Conservation (phyloP, 2,797 vertebrate genomes). For the Epinephelus malabaricus region DNA sequence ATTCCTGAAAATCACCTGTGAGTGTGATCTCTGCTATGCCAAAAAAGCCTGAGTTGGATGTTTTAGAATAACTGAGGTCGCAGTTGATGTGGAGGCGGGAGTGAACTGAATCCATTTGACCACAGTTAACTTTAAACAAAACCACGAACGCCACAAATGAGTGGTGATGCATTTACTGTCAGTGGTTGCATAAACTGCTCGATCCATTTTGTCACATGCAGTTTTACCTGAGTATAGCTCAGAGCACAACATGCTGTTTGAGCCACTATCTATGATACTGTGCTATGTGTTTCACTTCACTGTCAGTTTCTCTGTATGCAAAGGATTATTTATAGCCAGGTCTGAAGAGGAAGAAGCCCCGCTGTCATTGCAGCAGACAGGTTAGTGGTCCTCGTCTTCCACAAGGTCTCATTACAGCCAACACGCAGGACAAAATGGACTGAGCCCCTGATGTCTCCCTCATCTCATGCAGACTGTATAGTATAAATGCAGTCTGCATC, state of each 20-base stretch:
- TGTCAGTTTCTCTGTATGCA: slow-evolving; percentile 29
- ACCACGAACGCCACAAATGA: slow-evolving; percentile 39
- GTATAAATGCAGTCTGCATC: background rate
- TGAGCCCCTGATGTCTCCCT: slow-evolving; percentile 24
- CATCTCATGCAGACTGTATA: slow-evolving; percentile 19
- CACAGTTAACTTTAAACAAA: slow-evolving; percentile 56
- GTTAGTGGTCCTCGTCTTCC: slow-evolving; percentile 47
- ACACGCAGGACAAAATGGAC: slow-evolving; percentile 31
- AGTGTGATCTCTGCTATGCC: background rate
- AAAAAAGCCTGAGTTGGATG: slow-evolving; percentile 16
- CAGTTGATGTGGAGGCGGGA: slow-evolving; percentile 37
- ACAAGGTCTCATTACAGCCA: slow-evolving; percentile 59
- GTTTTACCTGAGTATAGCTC: slow-evolving; percentile 46
- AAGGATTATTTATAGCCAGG: slow-evolving; percentile 58
- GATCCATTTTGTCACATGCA: slow-evolving; percentile 41
- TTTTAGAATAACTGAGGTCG: slow-evolving; percentile 28
- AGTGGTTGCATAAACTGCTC: slow-evolving; percentile 48
- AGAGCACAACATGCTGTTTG: slow-evolving; percentile 37
- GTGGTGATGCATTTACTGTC: slow-evolving; percentile 22
- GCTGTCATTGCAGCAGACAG: slow-evolving; percentile 50
- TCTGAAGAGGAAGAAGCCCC: slow-evolving; percentile 39
- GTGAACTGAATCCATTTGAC: slow-evolving; percentile 54
- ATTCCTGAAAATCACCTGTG: slow-evolving; percentile 45
- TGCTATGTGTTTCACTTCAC: slow-evolving; percentile 10
- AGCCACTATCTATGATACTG: slow-evolving; percentile 23